Base-by-base conservation (phyloP, 1,140 invertebrate genomes). In the Phenacoccus solenopsis region DNA sequence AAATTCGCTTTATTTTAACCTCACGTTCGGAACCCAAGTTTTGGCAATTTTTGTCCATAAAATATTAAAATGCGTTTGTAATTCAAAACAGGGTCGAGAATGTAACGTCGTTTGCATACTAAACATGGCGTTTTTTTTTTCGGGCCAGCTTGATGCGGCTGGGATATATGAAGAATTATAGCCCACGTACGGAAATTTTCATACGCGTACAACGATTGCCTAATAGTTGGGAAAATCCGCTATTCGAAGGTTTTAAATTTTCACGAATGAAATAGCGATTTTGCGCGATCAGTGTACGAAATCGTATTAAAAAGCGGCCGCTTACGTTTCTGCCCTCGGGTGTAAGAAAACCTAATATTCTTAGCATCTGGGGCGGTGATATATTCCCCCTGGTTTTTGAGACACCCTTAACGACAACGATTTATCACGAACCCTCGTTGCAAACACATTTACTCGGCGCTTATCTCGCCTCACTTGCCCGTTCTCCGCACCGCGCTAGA, bases 361-460 rank as follows among this genome's bases (percentile, higher is more conserved):
- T 49, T 49, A 49, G 38, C 38, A 49, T 49, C 38, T 49, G 38
- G 38, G 38, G 38, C 38, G 38, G 38, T 49, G 38, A 49, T 49
- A 49, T 49, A 49, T 49, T 49, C 38, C 38, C 38, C 38, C 38
- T 57, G 28, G 28, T 64, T 27, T 64, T 64, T 25, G 22, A 64
- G 59, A 64, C 59, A 64, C 59, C 59, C 59, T 64, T 64, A 64
- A 64, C 59, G 59, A 64, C 25, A 27, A 64, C 59, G 21, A 64
- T 64, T 64, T 64, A 64, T 64, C 59, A 64, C 59, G 59, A 64
- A 64, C 59, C 59, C 59, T 64, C 21, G 21, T 64, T 27, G 59
- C 59, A 22, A 64, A 64, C 59, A 64, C 59, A 64, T 64, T 64
- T 64, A 64, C 59, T 64, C 20, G 25, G 22, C 59, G 59, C 59